Conservation (phyloP, 2,113 vertebrate genomes). For the Corvus moneduloides region DNA sequence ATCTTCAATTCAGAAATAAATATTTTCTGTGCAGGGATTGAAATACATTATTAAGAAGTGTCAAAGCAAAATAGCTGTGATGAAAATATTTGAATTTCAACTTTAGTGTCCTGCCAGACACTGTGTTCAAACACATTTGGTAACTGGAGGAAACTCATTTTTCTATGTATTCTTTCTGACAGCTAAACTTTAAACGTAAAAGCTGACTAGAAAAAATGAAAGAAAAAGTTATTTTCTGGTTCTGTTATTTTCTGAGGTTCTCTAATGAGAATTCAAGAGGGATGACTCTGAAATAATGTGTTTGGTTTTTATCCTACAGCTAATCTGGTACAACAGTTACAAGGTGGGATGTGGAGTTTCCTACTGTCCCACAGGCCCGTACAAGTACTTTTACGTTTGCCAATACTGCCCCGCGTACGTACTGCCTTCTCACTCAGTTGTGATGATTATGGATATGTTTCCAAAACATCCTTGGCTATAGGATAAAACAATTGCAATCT, state of each 20-base stretch:
- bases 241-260: background rate
- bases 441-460: background rate
- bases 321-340: conserved; percentile 48
- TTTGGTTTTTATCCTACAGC: background rate
- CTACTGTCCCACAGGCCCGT: background rate
- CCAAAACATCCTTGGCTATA: background rate
- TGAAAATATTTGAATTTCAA: background rate
- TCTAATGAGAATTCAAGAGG: no score
- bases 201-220: background rate
- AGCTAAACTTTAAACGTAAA: background rate
- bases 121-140: background rate
- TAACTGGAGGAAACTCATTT: background rate
- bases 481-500: background rate
- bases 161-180: background rate
- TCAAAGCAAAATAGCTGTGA: background rate
- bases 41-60: background rate
- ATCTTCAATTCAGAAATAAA: background rate
- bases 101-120: background rate
- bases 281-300: background rate
- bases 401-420: conserved; percentile 73
- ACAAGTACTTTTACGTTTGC: conserved; percentile 72
- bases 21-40: background rate
- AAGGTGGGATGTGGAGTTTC: conserved; percentile 41
- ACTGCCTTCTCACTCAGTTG: background rate
- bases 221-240: background rate